phyloP scores from a whole-genome alignment of 2,797 vertebrate genomes.

The Ctenochaetus hawaiiensis region DNA sequence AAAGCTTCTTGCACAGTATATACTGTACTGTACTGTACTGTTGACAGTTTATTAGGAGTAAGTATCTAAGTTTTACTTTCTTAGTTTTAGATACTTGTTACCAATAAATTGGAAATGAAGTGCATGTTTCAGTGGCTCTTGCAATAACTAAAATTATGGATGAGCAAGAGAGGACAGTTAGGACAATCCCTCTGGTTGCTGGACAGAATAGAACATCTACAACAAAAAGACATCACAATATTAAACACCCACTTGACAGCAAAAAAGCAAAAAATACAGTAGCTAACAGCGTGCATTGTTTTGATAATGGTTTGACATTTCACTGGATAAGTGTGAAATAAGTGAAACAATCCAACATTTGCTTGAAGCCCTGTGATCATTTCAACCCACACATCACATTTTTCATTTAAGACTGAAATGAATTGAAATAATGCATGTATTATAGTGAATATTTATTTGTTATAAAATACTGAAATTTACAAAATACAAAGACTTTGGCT shows the following conservation, averaged over 20 bases:
- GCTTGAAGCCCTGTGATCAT: background rate
- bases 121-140: background rate
- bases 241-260: background rate
- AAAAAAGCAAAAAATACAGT: background rate
- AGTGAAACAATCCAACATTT: too few relatives aligned
- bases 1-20: background rate
- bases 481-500: constrained; percentile 86
- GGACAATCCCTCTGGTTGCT: background rate
- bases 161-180: background rate
- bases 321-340: background rate
- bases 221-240: background rate
- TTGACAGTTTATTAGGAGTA: background rate
- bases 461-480: constrained; percentile 83
- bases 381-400: background rate
- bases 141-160: background rate
- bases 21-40: too few relatives aligned
- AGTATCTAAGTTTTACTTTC: too few relatives aligned
- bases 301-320: background rate
- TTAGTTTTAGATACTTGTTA: too few relatives aligned
- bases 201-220: background rate
- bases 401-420: constrained; percentile 10
- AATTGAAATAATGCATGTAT: constrained; percentile 36
- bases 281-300: background rate
- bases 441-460: constrained; percentile 77
- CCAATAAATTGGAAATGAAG: too few relatives aligned